A percentile compares a stretch with the other conserved stretches of the same genome.
Conservation (phyloP, 1,140 invertebrate genomes). For the Ceratina calcarata region DNA sequence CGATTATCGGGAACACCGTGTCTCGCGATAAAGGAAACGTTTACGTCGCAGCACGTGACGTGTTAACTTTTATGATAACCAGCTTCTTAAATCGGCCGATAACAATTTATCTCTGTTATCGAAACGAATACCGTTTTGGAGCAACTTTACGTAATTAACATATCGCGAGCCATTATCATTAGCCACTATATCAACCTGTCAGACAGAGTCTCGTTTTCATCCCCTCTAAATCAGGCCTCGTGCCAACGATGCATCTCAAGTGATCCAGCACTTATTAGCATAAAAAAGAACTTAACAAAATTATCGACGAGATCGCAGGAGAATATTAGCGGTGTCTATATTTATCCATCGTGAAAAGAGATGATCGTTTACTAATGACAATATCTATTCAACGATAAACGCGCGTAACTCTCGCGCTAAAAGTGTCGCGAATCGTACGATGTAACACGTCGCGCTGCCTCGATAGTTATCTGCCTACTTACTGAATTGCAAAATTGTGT, state of each 20-base stretch:
- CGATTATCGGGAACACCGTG: conserved; percentile 26
- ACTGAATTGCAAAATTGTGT: background rate
- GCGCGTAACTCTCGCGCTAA: too few species aligned
- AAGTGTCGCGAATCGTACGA: too few species aligned
- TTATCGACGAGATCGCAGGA: too few species aligned
- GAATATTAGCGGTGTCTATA: background rate
- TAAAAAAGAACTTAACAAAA: too few species aligned
- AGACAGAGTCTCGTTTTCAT: too few species aligned
- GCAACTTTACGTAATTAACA: background rate
- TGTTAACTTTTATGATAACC: background rate
- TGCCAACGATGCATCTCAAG: too few species aligned
- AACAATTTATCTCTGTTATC: conserved; percentile 26
- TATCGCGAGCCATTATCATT: conserved; percentile 6
- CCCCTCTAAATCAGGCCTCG: too few species aligned
- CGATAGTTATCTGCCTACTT: background rate
- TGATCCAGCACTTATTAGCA: too few species aligned
- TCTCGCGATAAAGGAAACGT: background rate
- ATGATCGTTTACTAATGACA: background rate
- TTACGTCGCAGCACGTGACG: conserved; percentile 19
- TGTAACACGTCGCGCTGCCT: background rate
- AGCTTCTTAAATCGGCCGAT: background rate
- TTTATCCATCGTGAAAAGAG: background rate
- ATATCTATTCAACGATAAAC: conserved; percentile 2
- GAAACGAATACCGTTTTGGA: background rate
- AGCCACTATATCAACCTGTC: background rate